Base-by-base conservation (phyloP, 2,888 invertebrate genomes). In the Agrilus biguttatus region DNA sequence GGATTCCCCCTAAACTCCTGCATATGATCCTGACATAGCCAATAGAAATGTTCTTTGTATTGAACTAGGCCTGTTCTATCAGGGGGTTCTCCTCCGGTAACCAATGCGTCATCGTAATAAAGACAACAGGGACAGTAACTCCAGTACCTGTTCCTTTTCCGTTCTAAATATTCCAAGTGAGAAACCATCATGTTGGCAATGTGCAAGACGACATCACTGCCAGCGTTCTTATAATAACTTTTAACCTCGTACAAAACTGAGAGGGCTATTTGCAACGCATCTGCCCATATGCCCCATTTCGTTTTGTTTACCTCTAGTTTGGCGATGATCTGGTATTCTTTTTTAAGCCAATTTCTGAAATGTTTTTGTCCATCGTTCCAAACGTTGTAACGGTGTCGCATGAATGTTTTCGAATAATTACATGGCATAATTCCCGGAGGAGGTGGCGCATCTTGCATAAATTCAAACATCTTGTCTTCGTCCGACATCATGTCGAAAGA, bases 111-210 rank as follows among this genome's bases (percentile, higher is more conserved):
- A 2, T 61, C 54, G 41, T 54, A 50, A 41, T 61, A 60, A n/a
- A 75, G 58, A 55, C 81, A 81, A 33, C 70, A 55, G 1, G 79
- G 78, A 52, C 80, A 81, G 53, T 72, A 68, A 43, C 70, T 67
- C 55, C 71, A 70, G 47, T 66, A 75, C 2, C 47, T 42, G 32
- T 75, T 71, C 36, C 49, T 45, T 58, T 72, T 69, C 45, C 69
- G 66, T 37, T 64, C 55, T 44, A 67, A 45, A 49, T 78, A 75
- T 49, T 70, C 70, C 47, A 69, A 60, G 39, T 74, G 72, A 0
- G 75, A 73, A 34, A 80, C 67, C 52, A 71, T 68, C 68, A 80
- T 68, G 39, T 69, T 65, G 14, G 65, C 61, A 12, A 73, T 58
- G 1, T 67, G 60, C 21, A 76, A 71, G n/a, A 72, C 65, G 49